Conservation (phyloP, 2,113 vertebrate species). For the Setophaga coronata region DNA sequence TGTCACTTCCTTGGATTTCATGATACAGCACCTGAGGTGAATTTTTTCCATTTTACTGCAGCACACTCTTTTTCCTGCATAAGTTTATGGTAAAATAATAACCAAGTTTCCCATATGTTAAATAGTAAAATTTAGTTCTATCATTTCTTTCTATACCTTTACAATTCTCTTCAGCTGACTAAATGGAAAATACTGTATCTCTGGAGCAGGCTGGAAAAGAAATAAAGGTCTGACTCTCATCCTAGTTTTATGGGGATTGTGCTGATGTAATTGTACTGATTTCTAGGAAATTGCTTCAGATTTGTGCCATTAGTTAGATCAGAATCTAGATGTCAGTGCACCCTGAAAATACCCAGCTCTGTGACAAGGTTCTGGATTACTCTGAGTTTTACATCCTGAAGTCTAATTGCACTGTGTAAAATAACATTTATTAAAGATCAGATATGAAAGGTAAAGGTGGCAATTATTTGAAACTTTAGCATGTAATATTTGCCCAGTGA, state of each 20-base stretch:
- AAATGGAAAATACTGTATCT: slow-evolving; percentile 49
- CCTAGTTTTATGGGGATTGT: not conserved
- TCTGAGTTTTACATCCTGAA: slow-evolving; percentile 16
- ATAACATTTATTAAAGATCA: slow-evolving; percentile 46
- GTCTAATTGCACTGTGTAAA: slow-evolving; percentile 44
- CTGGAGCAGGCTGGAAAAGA: slow-evolving; percentile 51
- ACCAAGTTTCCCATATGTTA: slow-evolving; percentile 51
- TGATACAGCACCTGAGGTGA: slow-evolving; percentile 41
- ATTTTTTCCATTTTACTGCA: slow-evolving; percentile 56
- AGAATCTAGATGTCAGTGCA: slow-evolving; percentile 1
- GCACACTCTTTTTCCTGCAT: not conserved
- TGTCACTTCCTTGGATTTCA: slow-evolving; percentile 61
- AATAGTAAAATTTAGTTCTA: slow-evolving; percentile 50
- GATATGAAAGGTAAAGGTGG: not conserved
- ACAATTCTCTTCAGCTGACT: slow-evolving; percentile 29
- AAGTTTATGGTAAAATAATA: slow-evolving; percentile 59
- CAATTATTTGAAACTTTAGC: slow-evolving; percentile 54
- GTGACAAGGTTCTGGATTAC: slow-evolving; percentile 33
- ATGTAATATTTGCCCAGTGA: slow-evolving; percentile 22
- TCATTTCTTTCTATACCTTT: slow-evolving; percentile 50
- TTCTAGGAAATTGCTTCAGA: slow-evolving; percentile 48
- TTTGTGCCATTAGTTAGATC: slow-evolving; percentile 27
- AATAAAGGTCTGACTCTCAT: slow-evolving; percentile 46
- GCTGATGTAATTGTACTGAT: slow-evolving; percentile 33
- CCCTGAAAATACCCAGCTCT: slow-evolving; percentile 18